phyloP scores from a whole-genome alignment of 2,888 invertebrate genomes.

The Cheilosia pagana region DNA sequence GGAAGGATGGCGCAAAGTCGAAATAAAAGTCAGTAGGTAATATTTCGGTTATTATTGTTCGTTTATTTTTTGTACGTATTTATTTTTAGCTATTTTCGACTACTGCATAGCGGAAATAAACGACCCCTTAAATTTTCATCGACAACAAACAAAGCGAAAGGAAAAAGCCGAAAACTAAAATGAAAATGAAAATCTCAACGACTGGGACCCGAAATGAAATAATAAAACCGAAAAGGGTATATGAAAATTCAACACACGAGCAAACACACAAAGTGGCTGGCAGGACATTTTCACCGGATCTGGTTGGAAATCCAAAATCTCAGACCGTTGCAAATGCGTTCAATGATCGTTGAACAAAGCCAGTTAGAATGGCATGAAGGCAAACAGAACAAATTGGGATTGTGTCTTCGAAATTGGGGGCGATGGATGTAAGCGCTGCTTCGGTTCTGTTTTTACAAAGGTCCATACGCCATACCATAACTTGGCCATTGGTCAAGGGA shows the following conservation, averaged over 20 bases:
- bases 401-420: conserved; percentile 36
- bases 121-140: conserved; percentile 64
- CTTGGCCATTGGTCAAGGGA: conserved; percentile 51
- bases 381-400: conserved; percentile 53
- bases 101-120: conserved; percentile 36
- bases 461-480: too few relatives aligned
- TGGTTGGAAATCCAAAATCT: conserved; percentile 47
- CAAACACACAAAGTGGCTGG: not conserved
- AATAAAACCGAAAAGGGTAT: conserved; percentile 48
- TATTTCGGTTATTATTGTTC: conserved; percentile 65
- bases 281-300: conserved; percentile 44
- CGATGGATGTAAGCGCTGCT: conserved; percentile 37
- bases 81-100: conserved; percentile 22
- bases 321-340: conserved; percentile 46
- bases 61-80: conserved; percentile 63
- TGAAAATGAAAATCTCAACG: conserved; percentile 45
- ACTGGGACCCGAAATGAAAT: conserved; percentile 52
- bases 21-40: conserved; percentile 61
- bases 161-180: conserved; percentile 22
- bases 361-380: conserved; percentile 19
- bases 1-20: conserved; percentile 22
- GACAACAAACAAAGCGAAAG: conserved; percentile 57
- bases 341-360: conserved; percentile 56
- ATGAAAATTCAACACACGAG: conserved; percentile 3
- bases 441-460: conserved; percentile 29